Evolutionary conservation across 2,113 vertebrate species (phyloP), one percentile per base, ranked within the genome.

Genomic region (Ochotona curzoniae): DNA sequence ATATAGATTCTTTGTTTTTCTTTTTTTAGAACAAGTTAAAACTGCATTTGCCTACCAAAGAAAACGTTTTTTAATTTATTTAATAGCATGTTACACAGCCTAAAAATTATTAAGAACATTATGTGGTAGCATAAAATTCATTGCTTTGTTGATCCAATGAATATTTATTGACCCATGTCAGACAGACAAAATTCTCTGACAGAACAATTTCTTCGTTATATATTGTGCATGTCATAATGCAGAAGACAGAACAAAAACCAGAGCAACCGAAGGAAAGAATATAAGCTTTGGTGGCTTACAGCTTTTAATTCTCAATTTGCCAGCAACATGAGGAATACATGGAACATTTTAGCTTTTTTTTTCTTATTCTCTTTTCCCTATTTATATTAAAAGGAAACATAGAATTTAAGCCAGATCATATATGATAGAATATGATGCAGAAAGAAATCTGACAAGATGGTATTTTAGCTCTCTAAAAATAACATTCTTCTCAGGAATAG

Each of bases 351-450:
- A 66, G 38, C 38, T 64, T 61, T 23, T 80, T 80, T 18, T 28
- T 32, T 30, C 60, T 67, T 44, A 87, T 51, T 79, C 60, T 90
- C 13, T 92, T 85, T 92, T 83, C n/a, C 76, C 63, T 18, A 60
- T 78, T 86, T 76, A 79, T 76, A 67, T 38, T 28, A 32, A 83
- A 87, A 63, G 9, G 15, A 23, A 2, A 75, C 38, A 74, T 49
- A 89, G 78, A 85, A 30, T 63, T 78, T 47, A 89, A 94, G 32
- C 1, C 78, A 81, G 18, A 32, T 64, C 5, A 32, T 67, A 26
- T 23, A 23, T 10, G 26, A 64, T 25, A 81, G 23, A 75, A 90
- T 57, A 17, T n/a, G 73, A 63, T 44, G 69, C 70, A 79, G 87
- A 61, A 69, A 61, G 4, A 51, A 69, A 79, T 28, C 21, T 38